These are phyloP conservation scores for Apis laboriosa DNA, from an alignment of 1,140 invertebrate genomes.

Conservation along the genomic window DNA sequence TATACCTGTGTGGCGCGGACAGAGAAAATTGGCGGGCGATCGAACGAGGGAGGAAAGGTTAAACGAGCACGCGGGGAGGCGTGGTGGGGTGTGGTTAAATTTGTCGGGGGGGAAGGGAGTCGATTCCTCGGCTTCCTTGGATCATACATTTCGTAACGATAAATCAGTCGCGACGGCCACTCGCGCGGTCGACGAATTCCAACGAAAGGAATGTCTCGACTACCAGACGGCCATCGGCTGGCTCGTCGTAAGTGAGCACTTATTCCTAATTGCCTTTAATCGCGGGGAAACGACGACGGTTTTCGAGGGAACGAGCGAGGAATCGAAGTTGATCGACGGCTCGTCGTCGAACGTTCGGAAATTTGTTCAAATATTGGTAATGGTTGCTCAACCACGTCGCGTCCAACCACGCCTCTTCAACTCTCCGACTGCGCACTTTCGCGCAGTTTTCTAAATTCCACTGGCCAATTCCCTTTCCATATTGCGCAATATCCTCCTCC, in stretches of 20 bases:
- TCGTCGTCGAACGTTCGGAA: too few species aligned
- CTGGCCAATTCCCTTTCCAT: too few species aligned
- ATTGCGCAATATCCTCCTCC: not conserved
- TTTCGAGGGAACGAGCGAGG: too few species aligned
- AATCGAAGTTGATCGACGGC: too few species aligned
- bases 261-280: too few species aligned
- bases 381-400: not conserved
- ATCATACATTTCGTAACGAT: slow-evolving; percentile 77
- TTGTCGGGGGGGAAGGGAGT: slow-evolving; percentile 67
- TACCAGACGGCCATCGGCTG: not conserved
- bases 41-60: slow-evolving; percentile 23
- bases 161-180: not conserved
- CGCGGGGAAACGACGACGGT: not conserved
- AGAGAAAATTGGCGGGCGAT: slow-evolving; percentile 42
- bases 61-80: slow-evolving; percentile 63
- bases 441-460: too few species aligned
- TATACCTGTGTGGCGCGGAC: slow-evolving; percentile 43
- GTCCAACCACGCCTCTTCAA: too few species aligned
- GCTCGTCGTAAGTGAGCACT: too few species aligned
- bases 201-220: not conserved
- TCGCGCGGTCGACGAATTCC: not conserved
- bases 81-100: slow-evolving; percentile 74
- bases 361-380: too few species aligned
- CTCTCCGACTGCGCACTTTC: too few species aligned
- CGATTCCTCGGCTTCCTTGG: slow-evolving; percentile 59